These are phyloP conservation scores for Palythoa heliodiscus DNA, from an alignment of 92 coral and sea anemone genomes.

Conservation along the genomic window DNA sequence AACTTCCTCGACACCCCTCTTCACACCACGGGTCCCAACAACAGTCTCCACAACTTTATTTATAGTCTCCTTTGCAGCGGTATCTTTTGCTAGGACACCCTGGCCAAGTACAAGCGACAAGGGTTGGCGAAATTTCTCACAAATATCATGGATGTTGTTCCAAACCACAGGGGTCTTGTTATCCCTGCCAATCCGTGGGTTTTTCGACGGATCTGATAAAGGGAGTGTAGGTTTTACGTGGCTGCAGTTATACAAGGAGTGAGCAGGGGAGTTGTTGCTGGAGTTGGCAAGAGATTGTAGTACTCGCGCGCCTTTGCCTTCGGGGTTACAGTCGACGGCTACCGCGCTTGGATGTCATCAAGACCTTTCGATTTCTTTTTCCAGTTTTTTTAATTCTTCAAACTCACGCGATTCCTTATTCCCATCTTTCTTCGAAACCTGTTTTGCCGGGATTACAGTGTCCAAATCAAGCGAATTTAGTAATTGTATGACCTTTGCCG, in stretches of 20 bases:
- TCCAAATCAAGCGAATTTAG: slow-evolving; percentile 15
- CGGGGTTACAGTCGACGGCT: background rate
- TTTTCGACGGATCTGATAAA: background rate
- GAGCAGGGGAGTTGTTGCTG: slow-evolving; percentile 3
- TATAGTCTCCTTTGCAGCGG: background rate
- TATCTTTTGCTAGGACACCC: background rate
- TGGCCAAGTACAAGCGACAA: background rate
- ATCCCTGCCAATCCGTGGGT: slow-evolving; percentile 11
- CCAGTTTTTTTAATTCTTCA: background rate
- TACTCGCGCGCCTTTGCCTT: slow-evolving; percentile 9
- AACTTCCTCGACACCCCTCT: slow-evolving; percentile 1
- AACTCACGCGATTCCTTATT: slow-evolving; percentile 1
- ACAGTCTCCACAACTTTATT: slow-evolving; percentile 1
- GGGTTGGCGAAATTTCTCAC: background rate
- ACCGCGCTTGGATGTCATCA: slow-evolving; percentile 15
- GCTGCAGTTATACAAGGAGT: slow-evolving; percentile 16
- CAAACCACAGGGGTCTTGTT: background rate
- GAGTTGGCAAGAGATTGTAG: slow-evolving; percentile 6
- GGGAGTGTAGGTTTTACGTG: slow-evolving; percentile 5
- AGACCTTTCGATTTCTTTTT: slow-evolving; percentile 20
- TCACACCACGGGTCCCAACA: slow-evolving; percentile 13
- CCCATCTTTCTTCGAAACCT: slow-evolving; percentile 9
- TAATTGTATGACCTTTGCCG: background rate
- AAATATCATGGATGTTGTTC: slow-evolving; percentile 18
- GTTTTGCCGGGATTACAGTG: slow-evolving; percentile 20